These are phyloP conservation scores for Erebia palarica DNA, from an alignment of 2,888 invertebrate species.

Conservation along the genomic window DNA sequence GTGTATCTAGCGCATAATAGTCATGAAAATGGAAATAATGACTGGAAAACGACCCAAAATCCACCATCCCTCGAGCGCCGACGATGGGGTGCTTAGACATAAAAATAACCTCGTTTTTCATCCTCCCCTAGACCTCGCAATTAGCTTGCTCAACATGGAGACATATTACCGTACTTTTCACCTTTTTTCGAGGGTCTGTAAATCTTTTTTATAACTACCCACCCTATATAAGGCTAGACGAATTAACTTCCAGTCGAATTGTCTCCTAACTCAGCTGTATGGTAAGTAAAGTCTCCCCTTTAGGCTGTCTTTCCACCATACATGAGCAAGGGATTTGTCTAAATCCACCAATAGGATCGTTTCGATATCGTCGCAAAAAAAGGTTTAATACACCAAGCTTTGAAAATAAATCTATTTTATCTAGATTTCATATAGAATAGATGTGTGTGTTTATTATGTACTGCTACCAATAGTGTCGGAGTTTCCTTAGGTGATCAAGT, in stretches of 20 bases:
- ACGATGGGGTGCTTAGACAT: constrained; percentile 36
- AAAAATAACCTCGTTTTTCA: constrained; percentile 44
- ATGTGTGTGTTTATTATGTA: too few species aligned
- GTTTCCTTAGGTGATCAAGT: too few species aligned
- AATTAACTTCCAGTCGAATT: constrained; percentile 39
- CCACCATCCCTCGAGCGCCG: constrained; percentile 6
- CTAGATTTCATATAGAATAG: too few species aligned
- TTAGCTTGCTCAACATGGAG: constrained; percentile 40
- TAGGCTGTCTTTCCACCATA: neutral
- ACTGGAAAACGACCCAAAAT: constrained; percentile 20
- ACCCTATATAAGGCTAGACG: constrained; percentile 44
- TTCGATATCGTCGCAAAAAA: neutral
- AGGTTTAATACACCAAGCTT: too few species aligned
- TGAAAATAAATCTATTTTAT: too few species aligned
- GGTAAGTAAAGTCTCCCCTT: neutral
- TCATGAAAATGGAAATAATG: constrained; percentile 29
- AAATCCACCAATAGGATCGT: neutral
- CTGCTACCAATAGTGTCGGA: too few species aligned
- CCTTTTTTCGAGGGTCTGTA: constrained; percentile 39
- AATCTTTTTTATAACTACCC: constrained; percentile 46
- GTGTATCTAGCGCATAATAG: constrained; percentile 8
- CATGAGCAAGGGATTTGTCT: too few species aligned
- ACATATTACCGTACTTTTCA: constrained; percentile 45
- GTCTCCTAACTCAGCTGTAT: constrained; percentile 35
- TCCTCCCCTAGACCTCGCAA: constrained; percentile 43